These are phyloP conservation scores for Conopomorpha cramerella DNA, from an alignment of 1,140 invertebrate species.

Conservation along the genomic window DNA sequence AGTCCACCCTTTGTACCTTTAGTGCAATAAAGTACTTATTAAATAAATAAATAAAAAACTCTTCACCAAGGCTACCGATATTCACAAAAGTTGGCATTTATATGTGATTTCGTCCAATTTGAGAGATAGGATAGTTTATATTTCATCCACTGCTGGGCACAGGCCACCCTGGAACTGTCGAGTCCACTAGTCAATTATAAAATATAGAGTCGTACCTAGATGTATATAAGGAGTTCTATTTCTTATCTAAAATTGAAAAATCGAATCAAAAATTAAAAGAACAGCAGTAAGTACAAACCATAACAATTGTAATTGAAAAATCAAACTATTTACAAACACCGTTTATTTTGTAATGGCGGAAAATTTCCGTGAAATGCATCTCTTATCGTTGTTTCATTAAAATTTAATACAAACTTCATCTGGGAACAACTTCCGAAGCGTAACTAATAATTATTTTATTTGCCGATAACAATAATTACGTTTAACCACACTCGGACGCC, in stretches of 20 bases:
- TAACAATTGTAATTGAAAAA: slow-evolving; percentile 50
- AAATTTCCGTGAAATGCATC: slow-evolving; percentile 45
- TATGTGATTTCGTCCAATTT: too few relatives aligned
- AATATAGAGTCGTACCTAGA: too few relatives aligned
- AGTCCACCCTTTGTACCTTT: too few relatives aligned
- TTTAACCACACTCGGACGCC: slow-evolving; percentile 13
- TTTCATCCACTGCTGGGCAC: too few relatives aligned
- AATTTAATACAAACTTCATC: slow-evolving; percentile 30
- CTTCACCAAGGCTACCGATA: too few relatives aligned
- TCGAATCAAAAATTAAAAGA: not conserved
- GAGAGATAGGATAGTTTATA: too few relatives aligned
- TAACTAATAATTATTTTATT: slow-evolving; percentile 23
- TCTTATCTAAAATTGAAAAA: not conserved
- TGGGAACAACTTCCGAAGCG: slow-evolving; percentile 7
- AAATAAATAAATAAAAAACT: too few relatives aligned
- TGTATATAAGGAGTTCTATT: too few relatives aligned
- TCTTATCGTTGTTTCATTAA: slow-evolving; percentile 40
- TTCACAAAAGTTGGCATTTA: too few relatives aligned
- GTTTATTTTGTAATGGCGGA: slow-evolving; percentile 38
- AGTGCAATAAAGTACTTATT: too few relatives aligned
- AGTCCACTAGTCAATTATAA: too few relatives aligned
- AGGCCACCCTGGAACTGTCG: too few relatives aligned
- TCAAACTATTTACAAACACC: slow-evolving; percentile 51
- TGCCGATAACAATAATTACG: slow-evolving; percentile 30
- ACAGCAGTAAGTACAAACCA: slow-evolving; percentile 15